A percentile compares a stretch with the other conserved stretches of the same genome.
Evolutionary conservation across 2,888 invertebrate genomes (phyloP).

Genomic region (Hirudinaria manillensis): DNA sequence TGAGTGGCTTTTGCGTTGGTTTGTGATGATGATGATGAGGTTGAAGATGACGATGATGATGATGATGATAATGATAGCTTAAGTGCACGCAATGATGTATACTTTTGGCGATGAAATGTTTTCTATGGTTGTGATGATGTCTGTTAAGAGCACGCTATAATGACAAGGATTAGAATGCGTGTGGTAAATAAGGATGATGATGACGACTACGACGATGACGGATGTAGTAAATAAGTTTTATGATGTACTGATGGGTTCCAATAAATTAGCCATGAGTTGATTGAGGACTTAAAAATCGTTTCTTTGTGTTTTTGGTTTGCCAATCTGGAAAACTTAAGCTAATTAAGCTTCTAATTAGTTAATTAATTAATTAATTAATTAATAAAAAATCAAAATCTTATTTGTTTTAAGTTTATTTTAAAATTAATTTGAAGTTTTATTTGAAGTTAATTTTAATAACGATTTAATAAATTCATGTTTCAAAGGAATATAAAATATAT

Average conservation of each 20-base stretch:
- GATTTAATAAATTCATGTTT: no score
- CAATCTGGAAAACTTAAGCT: no score
- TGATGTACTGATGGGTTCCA: neutral
- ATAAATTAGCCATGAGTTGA: no score
- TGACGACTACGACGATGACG: neutral
- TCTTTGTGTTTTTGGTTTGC: no score
- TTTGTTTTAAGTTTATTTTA: no score
- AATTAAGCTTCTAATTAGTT: no score
- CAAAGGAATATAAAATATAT: no score
- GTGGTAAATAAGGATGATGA: neutral
- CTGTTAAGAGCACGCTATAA: neutral
- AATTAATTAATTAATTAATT: no score
- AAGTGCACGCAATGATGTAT: neutral
- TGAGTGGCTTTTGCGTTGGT: neutral
- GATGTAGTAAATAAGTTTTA: neutral
- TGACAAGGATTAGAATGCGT: neutral
- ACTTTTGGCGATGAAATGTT: neutral
- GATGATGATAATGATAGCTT: neutral
- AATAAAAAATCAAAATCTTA: no score
- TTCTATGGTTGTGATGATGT: neutral
- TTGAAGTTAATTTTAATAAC: no score
- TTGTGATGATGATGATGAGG: conserved; percentile 3
- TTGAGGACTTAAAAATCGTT: no score
- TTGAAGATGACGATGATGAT: conserved; percentile 15
- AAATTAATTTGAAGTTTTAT: no score